Conservation (phyloP, 2,797 vertebrate species). For the Forpus xanthops region DNA sequence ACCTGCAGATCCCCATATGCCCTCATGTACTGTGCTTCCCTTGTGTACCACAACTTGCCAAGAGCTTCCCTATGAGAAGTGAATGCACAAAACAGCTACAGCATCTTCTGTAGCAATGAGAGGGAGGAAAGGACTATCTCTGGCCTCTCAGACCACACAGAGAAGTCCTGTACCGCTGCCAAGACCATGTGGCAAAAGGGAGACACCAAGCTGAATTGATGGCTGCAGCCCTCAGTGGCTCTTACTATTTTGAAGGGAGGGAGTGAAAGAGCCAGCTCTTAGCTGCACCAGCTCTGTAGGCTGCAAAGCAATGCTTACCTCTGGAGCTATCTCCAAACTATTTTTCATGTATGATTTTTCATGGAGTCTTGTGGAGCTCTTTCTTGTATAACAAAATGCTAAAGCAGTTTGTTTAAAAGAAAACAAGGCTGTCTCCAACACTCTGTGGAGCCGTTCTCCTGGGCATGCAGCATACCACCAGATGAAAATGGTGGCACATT, state of each 20-base stretch:
- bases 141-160: not conserved
- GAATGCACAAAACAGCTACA: accelerated
- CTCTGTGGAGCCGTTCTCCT: accelerated
- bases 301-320: not conserved
- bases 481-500: not conserved
- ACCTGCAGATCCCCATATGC: not conserved
- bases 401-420: not conserved
- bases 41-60: not conserved
- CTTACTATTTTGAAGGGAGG: not conserved
- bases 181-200: accelerated
- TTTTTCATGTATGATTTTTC: not conserved
- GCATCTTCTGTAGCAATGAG: not conserved
- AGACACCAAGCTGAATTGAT: accelerated
- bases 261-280: not conserved
- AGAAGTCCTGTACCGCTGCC: not conserved
- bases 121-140: not conserved
- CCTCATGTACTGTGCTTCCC: accelerated
- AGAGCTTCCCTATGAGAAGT: not conserved
- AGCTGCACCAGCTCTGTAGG: not conserved
- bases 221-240: not conserved
- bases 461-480: not conserved
- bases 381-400: not conserved
- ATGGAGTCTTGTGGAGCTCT: not conserved
- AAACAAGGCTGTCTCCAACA: not conserved
- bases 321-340: not conserved